These are phyloP conservation scores for Lamprologus callipterus DNA, from an alignment of 2,113 vertebrate genomes.

Conservation along the genomic window DNA sequence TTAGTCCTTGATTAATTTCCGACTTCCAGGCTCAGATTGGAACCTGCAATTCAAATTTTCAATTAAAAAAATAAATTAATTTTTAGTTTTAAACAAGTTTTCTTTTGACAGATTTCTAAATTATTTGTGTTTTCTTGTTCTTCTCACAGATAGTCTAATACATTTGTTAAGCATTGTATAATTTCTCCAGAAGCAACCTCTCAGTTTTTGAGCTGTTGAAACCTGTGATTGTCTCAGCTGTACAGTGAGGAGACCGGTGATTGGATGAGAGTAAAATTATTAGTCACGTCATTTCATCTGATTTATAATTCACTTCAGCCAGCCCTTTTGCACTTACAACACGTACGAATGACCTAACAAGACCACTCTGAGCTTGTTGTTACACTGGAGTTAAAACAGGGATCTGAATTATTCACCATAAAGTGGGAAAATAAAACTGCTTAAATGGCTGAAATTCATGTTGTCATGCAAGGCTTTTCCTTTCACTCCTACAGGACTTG, in stretches of 20 bases:
- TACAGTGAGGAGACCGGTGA: background rate
- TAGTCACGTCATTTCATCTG: background rate
- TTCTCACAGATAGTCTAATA: background rate
- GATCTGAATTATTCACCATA: background rate
- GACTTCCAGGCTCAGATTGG: background rate
- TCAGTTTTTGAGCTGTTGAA: background rate
- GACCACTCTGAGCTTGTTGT: background rate
- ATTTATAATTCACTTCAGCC: background rate
- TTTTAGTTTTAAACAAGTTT: background rate
- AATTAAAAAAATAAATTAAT: accelerated
- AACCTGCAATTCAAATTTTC: background rate
- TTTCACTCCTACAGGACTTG: background rate
- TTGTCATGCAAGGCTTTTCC: background rate
- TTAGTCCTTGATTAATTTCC: background rate
- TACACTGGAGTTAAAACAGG: background rate
- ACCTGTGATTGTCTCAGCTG: background rate
- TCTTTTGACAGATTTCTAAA: background rate
- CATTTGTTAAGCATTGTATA: background rate
- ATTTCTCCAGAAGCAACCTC: background rate
- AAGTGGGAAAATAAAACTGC: background rate
- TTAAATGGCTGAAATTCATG: background rate
- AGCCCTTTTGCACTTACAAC: background rate
- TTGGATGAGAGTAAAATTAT: background rate
- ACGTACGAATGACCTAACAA: background rate
- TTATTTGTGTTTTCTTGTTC: background rate